These are phyloP conservation scores for Brenthis ino DNA, from an alignment of 2,888 invertebrate species.

Conservation along the genomic window DNA sequence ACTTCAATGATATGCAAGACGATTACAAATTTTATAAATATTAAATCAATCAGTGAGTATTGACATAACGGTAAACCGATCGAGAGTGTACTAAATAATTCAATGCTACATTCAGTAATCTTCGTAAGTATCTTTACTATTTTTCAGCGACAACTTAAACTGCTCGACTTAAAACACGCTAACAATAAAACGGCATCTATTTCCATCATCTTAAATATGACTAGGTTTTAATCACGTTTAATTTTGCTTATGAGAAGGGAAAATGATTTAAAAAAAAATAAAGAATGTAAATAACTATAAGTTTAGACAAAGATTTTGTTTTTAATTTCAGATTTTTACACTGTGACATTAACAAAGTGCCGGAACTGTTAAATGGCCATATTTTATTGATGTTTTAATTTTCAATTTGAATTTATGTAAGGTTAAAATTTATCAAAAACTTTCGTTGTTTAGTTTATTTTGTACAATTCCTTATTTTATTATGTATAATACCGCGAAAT, in stretches of 20 bases:
- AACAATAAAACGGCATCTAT: constrained; percentile 13
- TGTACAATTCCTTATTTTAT: constrained; percentile 10
- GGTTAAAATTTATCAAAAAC: constrained; percentile 3
- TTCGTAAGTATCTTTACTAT: background rate
- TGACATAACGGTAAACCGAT: constrained; percentile 1
- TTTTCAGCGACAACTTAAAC: constrained; percentile 16
- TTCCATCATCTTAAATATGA: constrained; percentile 42
- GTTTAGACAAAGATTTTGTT: too few species aligned
- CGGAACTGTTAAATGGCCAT: too few species aligned
- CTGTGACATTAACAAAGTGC: too few species aligned
- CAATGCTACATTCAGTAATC: constrained; percentile 2
- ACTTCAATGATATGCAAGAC: constrained; percentile 33
- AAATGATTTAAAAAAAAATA: background rate
- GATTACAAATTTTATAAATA: constrained; percentile 17
- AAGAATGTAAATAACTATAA: background rate
- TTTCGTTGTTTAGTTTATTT: constrained; percentile 12
- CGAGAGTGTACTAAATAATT: background rate
- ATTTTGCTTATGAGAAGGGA: constrained; percentile 15
- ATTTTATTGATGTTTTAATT: too few species aligned
- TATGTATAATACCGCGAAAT: constrained; percentile 5
- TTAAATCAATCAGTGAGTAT: constrained; percentile 19
- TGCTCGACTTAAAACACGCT: constrained; percentile 16
- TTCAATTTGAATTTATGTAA: background rate
- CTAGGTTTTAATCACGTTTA: constrained; percentile 43
- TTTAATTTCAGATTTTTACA: too few species aligned